A percentile compares a stretch with the other conserved stretches of the same genome.
These are phyloP conservation scores for Mesorhabditis sp. DNA, from an alignment of 2,888 invertebrate species.

Conservation along the genomic window DNA sequence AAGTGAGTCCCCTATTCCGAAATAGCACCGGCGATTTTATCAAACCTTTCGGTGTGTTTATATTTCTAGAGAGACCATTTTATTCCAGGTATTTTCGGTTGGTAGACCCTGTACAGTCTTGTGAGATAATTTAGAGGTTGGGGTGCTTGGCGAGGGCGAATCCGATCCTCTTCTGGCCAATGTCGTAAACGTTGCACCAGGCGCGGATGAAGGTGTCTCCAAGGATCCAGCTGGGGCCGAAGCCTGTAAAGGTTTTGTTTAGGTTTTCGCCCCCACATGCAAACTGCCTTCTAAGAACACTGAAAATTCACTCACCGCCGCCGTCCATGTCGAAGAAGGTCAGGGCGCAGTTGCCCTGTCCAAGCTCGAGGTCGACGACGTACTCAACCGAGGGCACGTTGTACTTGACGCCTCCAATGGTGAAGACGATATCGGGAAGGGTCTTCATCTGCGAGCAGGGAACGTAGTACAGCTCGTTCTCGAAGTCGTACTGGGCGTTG, in stretches of 20 bases:
- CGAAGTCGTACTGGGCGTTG: slow-evolving; percentile 36
- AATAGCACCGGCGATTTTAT: no score
- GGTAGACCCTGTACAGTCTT: neutral
- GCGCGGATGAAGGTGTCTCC: slow-evolving; percentile 40
- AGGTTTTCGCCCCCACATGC: no score
- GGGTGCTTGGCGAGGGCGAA: slow-evolving; percentile 15
- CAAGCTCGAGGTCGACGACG: slow-evolving; percentile 44
- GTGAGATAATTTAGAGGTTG: neutral
- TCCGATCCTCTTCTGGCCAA: slow-evolving; percentile 30
- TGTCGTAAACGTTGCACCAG: slow-evolving; percentile 44
- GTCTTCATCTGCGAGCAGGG: slow-evolving; percentile 29
- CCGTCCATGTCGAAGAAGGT: slow-evolving; percentile 17
- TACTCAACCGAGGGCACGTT: slow-evolving; percentile 44
- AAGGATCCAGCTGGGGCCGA: slow-evolving; percentile 31
- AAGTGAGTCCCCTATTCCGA: no score
- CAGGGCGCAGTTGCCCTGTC: slow-evolving; percentile 14
- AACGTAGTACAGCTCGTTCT: slow-evolving; percentile 35
- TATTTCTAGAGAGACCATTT: no score
- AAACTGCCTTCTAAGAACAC: slow-evolving; percentile 18
- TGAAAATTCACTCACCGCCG: slow-evolving; percentile 16
- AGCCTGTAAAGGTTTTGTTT: neutral
- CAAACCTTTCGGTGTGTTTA: no score
- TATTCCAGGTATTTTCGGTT: no score
- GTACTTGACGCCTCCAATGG: slow-evolving; percentile 41
- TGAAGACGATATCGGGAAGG: slow-evolving; percentile 39